phyloP scores from a whole-genome alignment of 2,888 invertebrate species.

The Orthonevra nobilis region DNA sequence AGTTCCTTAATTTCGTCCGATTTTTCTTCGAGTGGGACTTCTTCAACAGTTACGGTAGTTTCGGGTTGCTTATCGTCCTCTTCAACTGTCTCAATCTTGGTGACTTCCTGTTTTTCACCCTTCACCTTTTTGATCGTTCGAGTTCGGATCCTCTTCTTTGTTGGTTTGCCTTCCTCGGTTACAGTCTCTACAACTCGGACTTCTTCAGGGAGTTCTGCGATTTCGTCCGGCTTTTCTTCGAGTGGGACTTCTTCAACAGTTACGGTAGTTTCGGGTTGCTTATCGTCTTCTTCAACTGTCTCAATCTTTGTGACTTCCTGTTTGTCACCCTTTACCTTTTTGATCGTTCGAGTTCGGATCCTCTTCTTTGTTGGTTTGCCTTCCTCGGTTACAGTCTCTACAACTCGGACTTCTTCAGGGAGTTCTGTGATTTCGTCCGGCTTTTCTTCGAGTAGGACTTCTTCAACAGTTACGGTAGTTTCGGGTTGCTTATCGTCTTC shows the following conservation, averaged over 20 bases:
- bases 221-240: slow-evolving; percentile 66
- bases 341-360: slow-evolving; percentile 75
- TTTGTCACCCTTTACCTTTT: slow-evolving; percentile 76
- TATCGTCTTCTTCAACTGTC: slow-evolving; percentile 77
- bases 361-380: slow-evolving; percentile 74
- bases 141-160: slow-evolving; percentile 72
- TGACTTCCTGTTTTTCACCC: slow-evolving; percentile 74
- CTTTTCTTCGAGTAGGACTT: slow-evolving; percentile 65
- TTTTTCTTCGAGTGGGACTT: slow-evolving; percentile 56
- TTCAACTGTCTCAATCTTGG: slow-evolving; percentile 76
- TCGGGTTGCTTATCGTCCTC: slow-evolving; percentile 75
- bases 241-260: slow-evolving; percentile 73
- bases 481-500: slow-evolving; percentile 42
- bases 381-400: slow-evolving; percentile 65
- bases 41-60: slow-evolving; percentile 72
- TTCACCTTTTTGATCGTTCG: slow-evolving; percentile 70
- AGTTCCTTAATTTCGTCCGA: slow-evolving; percentile 72
- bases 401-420: slow-evolving; percentile 65
- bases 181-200: slow-evolving; percentile 78
- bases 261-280: slow-evolving; percentile 76
- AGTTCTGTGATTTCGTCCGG: slow-evolving; percentile 71
- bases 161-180: slow-evolving; percentile 68
- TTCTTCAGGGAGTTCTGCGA: slow-evolving; percentile 72
- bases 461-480: slow-evolving; percentile 74
- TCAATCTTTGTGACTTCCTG: slow-evolving; percentile 78